Percentiles rank a stretch among this genome's conserved stretches.
These are phyloP conservation scores for Platycnemis pennipes DNA, from an alignment of 2,888 invertebrate species.

Conservation along the genomic window DNA sequence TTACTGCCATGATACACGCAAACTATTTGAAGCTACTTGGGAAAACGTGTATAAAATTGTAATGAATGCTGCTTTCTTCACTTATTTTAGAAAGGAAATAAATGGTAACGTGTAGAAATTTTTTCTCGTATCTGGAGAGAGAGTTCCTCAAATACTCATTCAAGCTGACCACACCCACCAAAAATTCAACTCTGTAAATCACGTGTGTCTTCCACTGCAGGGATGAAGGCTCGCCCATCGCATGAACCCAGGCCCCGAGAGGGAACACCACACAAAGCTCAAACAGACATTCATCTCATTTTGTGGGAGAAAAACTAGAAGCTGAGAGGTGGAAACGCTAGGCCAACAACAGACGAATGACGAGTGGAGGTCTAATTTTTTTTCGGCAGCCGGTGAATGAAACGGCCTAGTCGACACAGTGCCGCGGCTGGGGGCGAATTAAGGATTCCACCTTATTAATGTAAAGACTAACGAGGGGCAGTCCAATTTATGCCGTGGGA, in stretches of 20 bases:
- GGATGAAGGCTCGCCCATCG: neutral
- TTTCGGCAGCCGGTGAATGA: neutral
- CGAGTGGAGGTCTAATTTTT: neutral
- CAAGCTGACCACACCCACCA: too few species aligned
- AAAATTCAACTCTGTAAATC: too few species aligned
- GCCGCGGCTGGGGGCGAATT: neutral
- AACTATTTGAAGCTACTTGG: too few species aligned
- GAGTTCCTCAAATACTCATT: too few species aligned
- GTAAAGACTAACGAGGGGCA: neutral
- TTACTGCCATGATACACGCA: too few species aligned
- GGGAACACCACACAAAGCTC: neutral
- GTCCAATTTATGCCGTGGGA: neutral
- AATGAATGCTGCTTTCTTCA: too few species aligned
- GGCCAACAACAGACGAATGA: neutral
- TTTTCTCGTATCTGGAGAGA: too few species aligned
- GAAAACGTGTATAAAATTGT: too few species aligned
- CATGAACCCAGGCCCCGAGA: neutral
- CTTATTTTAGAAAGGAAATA: too few species aligned
- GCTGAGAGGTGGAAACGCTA: neutral
- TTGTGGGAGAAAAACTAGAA: neutral
- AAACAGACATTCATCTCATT: neutral
- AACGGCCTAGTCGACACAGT: neutral
- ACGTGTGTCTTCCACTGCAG: too few species aligned
- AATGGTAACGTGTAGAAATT: too few species aligned
- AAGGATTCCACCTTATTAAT: constrained; percentile 27